Base-by-base conservation (phyloP, 2,113 vertebrate genomes). In the Odocoileus hemionus region DNA sequence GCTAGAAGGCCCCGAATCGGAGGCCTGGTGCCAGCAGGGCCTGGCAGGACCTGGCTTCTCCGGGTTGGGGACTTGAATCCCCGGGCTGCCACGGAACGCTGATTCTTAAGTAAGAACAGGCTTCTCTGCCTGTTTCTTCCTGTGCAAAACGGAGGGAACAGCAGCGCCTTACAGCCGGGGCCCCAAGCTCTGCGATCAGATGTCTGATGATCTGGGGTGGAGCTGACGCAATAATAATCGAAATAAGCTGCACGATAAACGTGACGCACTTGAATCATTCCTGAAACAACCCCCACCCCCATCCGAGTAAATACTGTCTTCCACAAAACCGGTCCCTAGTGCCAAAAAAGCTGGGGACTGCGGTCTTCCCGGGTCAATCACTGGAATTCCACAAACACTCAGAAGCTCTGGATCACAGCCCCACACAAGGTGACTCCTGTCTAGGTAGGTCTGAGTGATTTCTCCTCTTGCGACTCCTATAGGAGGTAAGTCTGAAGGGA, bases 351-450 rank as follows among this genome's bases (percentile, higher is more conserved):
- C 21, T 76, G 74, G 74, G 43, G 74, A 78, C 74, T 9, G 39
- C 12, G 5, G 39, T 14, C 70, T 26, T 39, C 7, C 70, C 23
- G 2, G 70, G 23, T 39, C 64, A 8, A n/a, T n/a, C n/a, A 5
- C 5, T 14, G 61, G 6, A 1, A 36, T 5, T 12, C 8, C 45
- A 25, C 2, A 2, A 3, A 11, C 3, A 6, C 14, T 7, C 1
- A 9, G 0, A 25, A 26, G 21, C 55, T 12, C 25, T 0, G 3
- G 85, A 21, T 3, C 4, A 7, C 0, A 2, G 45, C 45, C 47
- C 14, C 3, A 43, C 28, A 2, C 28, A 1, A 0, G 3, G 45
- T 0, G 15, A 21, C n/a, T 14, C 4, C 6, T 1, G 17, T 2
- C 28, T 3, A 3, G 17, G 26, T 0, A 3, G 17, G 26, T 0